Evolutionary conservation across 1,140 invertebrate species (phyloP), one percentile per base, ranked within the genome.

Genomic region (Zaprionus davidi): DNA sequence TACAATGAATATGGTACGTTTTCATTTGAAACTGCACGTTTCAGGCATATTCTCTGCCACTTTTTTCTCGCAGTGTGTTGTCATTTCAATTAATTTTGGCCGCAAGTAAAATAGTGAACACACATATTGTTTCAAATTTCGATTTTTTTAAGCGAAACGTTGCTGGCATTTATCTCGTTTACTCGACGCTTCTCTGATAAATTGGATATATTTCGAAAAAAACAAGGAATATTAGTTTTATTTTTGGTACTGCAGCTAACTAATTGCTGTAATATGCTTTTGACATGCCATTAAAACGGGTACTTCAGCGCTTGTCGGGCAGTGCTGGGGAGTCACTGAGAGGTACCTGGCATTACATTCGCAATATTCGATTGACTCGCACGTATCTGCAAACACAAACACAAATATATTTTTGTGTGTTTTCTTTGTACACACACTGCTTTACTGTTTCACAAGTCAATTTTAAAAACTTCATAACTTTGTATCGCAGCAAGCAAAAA

Each of bases 31-130:
- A n/a, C n/a, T 41, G 38, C 38, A 41, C 38, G 38, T n/a, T n/a
- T 41, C 15, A n/a, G 15, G 15, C 38, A 7, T 6, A 6, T 5
- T 41, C 4, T n/a, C 1, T 5, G 38, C 3, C 31, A 34, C 31
- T 34, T 41, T 41, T 41, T 41, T 41, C 38, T 41, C 38, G 38
- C 38, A 41, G 38, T 41, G 38, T 41, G n/a, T 41, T 15, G 38
- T n/a, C 38, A 41, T n/a, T 46, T 46, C 41, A 46, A 46, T 46
- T 46, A 46, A 17, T 46, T 46, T 46, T 46, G n/a, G 41, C 41
- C 41, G 41, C 41, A 11, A 46, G 41, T 46, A 9, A 46, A 20
- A 17, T 17, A 46, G 41, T n/a, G n/a, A 46, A 9, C 7, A 11
- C 41, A 46, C 41, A 44, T 46, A 17, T 46, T 46, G 7, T 46